Evolutionary conservation across 2,888 invertebrate species (phyloP).

Genomic region (Protophormia terraenovae): DNA sequence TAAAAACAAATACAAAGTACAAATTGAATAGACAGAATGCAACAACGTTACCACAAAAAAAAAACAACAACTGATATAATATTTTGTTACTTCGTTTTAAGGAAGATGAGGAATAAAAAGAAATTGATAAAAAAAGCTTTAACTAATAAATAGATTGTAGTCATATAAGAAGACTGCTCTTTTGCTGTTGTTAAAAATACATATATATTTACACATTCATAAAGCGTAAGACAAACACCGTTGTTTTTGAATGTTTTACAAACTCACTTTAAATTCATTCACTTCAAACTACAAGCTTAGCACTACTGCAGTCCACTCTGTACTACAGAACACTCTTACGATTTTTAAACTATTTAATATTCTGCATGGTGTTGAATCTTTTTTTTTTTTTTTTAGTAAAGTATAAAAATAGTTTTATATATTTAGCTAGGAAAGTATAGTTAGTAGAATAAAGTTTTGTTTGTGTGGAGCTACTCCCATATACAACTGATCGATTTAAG

Average conservation of each 20-base stretch:
- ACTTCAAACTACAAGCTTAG: constrained; percentile 13
- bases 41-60: background rate
- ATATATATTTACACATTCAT: constrained; percentile 58
- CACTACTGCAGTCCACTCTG: constrained; percentile 17
- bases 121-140: constrained; percentile 7
- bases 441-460: too few species aligned
- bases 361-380: constrained; percentile 37
- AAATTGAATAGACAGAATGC: constrained; percentile 41
- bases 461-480: background rate
- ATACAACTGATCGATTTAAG: constrained; percentile 47
- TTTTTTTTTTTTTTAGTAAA: background rate
- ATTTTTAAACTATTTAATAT: constrained; percentile 52
- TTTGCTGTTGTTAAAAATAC: background rate
- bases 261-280: constrained; percentile 53
- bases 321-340: background rate
- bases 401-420: background rate
- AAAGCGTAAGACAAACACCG: constrained; percentile 67
- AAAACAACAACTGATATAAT: background rate
- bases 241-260: constrained; percentile 56
- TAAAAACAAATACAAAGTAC: constrained; percentile 1
- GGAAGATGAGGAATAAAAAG: constrained; percentile 31
- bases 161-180: background rate
- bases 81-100: background rate
- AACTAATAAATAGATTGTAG: constrained; percentile 9
- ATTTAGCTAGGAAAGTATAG: too few species aligned